Base-by-base conservation (phyloP, 2,888 invertebrate species). In the Osmoderma eremita region DNA sequence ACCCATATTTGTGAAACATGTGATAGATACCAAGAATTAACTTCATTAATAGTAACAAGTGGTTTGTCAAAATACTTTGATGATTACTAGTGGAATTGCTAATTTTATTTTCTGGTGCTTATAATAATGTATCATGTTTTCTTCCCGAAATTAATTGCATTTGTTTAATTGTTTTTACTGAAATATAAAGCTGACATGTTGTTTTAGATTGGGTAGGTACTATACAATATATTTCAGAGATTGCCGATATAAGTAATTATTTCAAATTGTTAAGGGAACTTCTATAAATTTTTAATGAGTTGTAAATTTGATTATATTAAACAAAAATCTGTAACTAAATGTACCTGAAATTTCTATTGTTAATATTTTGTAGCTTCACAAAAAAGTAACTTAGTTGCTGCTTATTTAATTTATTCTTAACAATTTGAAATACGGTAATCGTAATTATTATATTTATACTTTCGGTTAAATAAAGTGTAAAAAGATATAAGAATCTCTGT, bases 401-500 rank as follows among this genome's bases (percentile, higher is more conserved):
- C 30, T 30, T 38, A n/a, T n/a, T 53, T 50, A n/a, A 22, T 39
- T 53, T 8, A 38, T 45, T 61, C 58, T 61, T 61, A 45, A 61
- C 58, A 61, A 24, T 61, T 61, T 48, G 58, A 20, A 56, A 61
- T 61, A 48, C 24, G 5, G 10, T 22, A 38, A 42, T 42, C 24
- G 12, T 45, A 53, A 36, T 48, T 48, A 22, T 41, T 56, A 30
- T 24, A 50, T 51, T 51, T 50, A 30, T 13, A 48, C 45, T 18
- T 58, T 67, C 51, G 53, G 67, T 56, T 62, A 50, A 68, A 64
- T 64, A 67, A 68, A 65, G 42, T 56, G 22, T 30, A 13, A 30
- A 63, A 20, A 30, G 30, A 42, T 61, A 24, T n/a, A 69, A 67
- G 69, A 71, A 71, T 71, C 71, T 71, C 71, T 71, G 71, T 71